These are phyloP conservation scores for Apodemia duryi DNA, from an alignment of 2,888 invertebrate genomes.

Conservation along the genomic window DNA sequence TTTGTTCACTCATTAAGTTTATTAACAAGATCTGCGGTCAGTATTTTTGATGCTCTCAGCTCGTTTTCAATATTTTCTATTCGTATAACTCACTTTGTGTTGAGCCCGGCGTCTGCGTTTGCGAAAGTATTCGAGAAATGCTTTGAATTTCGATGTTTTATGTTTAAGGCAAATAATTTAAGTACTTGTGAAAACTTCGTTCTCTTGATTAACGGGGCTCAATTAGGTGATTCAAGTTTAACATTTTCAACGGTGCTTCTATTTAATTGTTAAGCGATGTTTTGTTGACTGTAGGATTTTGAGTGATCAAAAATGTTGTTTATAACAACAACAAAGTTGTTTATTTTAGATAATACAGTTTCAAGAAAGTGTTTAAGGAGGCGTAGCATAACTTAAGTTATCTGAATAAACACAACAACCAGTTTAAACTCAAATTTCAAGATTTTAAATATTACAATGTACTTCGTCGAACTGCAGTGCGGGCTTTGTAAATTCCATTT, in stretches of 20 bases:
- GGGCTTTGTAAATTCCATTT: conserved; percentile 79
- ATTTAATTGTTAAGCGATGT: conserved; percentile 55
- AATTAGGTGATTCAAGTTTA: conserved; percentile 68
- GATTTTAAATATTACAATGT: conserved; percentile 78
- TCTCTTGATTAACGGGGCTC: conserved; percentile 72
- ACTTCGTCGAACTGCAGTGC: conserved; percentile 77
- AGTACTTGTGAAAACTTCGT: conserved; percentile 72
- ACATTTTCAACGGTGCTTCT: conserved; percentile 60
- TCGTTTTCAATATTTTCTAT: conserved; percentile 68
- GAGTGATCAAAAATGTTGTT: conserved; percentile 54
- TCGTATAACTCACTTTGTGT: conserved; percentile 62
- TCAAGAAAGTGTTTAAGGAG: conserved; percentile 36
- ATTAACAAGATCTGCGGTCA: conserved; percentile 68
- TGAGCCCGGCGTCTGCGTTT: conserved; percentile 58
- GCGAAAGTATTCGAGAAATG: conserved; percentile 67
- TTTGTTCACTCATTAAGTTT: conserved; percentile 72
- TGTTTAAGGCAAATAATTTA: conserved; percentile 74
- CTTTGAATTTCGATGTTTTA: conserved; percentile 72
- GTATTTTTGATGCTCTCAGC: conserved; percentile 64
- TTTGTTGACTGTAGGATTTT: conserved; percentile 48
- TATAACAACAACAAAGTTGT: conserved; percentile 18
- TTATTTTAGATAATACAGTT: conserved; percentile 5
- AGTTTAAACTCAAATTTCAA: conserved; percentile 71
- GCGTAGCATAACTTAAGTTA: conserved; percentile 50
- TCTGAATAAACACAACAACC: conserved; percentile 65